Evolutionary conservation across 2,888 invertebrate species (phyloP).

Genomic region (Cephonodes hylas): DNA sequence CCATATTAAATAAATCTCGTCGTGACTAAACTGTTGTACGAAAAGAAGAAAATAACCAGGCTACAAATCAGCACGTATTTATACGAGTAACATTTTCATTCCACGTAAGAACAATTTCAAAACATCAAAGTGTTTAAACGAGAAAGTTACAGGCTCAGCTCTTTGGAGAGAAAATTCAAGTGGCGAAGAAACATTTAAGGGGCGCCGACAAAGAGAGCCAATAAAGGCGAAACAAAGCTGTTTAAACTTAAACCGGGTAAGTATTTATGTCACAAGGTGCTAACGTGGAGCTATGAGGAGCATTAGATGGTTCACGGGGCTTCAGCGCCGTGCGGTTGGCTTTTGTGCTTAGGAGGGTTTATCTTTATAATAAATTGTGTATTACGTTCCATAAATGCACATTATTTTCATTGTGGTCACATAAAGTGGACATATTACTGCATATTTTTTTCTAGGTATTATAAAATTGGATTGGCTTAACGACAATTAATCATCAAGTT

Average conservation of each 20-base stretch:
- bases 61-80: too few relatives aligned
- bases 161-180: conserved; percentile 21
- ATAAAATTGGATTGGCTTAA: background rate
- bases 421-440: too few relatives aligned
- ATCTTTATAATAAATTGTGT: background rate
- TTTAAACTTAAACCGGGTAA: conserved; percentile 67
- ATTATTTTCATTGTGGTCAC: too few relatives aligned
- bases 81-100: background rate
- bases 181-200: conserved; percentile 25
- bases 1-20: background rate
- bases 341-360: background rate
- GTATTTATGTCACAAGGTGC: conserved; percentile 70
- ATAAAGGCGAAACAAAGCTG: conserved; percentile 59
- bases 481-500: background rate
- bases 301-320: conserved; percentile 57
- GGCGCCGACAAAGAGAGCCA: conserved; percentile 34
- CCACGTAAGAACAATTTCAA: background rate
- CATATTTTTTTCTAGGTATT: too few relatives aligned
- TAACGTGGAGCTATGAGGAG: conserved; percentile 60
- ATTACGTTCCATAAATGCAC: too few relatives aligned
- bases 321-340: conserved; percentile 43
- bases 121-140: conserved; percentile 6
- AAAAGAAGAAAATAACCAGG: background rate
- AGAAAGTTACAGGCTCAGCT: background rate
- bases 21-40: background rate